A percentile compares a stretch with the other conserved stretches of the same genome.
These are phyloP conservation scores for Podocnemis expansa DNA, from an alignment of 2,113 vertebrate species.

Conservation along the genomic window DNA sequence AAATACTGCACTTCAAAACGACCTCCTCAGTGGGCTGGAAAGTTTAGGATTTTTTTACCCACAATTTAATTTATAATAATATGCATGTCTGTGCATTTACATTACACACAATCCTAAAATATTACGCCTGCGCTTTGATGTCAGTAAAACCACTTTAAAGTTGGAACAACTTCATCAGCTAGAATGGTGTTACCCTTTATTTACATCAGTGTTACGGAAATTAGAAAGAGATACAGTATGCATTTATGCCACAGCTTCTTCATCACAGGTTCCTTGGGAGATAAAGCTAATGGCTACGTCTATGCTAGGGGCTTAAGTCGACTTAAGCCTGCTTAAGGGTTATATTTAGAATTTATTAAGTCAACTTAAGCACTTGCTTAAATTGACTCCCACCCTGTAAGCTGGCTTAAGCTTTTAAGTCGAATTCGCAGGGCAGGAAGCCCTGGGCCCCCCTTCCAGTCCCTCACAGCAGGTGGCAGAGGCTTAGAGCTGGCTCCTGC, in stretches of 20 bases:
- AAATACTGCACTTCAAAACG: conserved; percentile 24
- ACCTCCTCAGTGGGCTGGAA: not conserved
- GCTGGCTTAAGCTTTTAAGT: too few species aligned
- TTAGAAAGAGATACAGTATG: not conserved
- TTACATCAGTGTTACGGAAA: not conserved
- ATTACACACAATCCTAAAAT: not conserved
- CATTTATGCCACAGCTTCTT: not conserved
- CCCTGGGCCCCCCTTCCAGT: too few species aligned
- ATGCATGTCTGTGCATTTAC: not conserved
- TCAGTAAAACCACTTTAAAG: not conserved
- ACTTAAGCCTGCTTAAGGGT: too few species aligned
- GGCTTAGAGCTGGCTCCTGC: too few species aligned
- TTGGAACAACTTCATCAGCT: not conserved
- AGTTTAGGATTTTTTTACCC: not conserved
- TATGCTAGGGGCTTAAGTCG: too few species aligned
- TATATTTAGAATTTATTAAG: too few species aligned
- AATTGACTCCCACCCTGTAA: too few species aligned
- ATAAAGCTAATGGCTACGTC: not conserved
- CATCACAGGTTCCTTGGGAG: not conserved
- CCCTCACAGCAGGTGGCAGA: too few species aligned
- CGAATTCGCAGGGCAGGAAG: too few species aligned
- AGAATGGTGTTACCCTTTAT: not conserved
- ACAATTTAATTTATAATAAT: not conserved
- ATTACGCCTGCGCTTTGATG: not conserved
- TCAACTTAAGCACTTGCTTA: too few species aligned